These are phyloP conservation scores for Plecturocebus donacophilus DNA, from an alignment of 2,113 vertebrate genomes.

Conservation along the genomic window DNA sequence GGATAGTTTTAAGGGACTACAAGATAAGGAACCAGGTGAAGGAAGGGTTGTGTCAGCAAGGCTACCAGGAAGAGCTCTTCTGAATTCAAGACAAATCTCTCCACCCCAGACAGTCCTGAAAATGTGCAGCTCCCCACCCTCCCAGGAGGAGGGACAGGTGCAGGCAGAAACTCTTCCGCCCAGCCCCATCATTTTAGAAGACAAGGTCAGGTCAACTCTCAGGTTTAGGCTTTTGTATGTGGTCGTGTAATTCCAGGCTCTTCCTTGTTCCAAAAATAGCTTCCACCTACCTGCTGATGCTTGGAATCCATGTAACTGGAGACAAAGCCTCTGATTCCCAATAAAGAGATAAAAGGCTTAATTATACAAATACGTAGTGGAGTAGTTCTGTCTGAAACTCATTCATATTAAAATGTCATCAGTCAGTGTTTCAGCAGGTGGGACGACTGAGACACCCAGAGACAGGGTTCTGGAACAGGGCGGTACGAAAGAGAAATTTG, in stretches of 20 bases:
- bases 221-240: not conserved
- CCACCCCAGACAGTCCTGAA: not conserved
- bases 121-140: not conserved
- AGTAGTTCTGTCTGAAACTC: slow-evolving; percentile 32
- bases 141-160: fast-evolving
- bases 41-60: too few species aligned
- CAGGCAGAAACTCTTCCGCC: not conserved
- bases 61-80: not conserved
- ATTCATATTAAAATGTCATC: slow-evolving; percentile 66
- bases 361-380: slow-evolving; percentile 48
- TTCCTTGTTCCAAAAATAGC: slow-evolving; percentile 25
- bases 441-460: not conserved
- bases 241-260: not conserved
- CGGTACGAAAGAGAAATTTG: not conserved
- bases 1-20: not conserved
- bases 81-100: not conserved
- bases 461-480: not conserved
- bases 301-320: slow-evolving; percentile 22
- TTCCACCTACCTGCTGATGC: not conserved
- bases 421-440: not conserved
- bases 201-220: not conserved
- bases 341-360: slow-evolving; percentile 53
- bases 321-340: slow-evolving; percentile 32
- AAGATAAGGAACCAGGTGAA: not conserved
- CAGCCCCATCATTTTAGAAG: not conserved